Evolutionary conservation across 2,797 vertebrate species (phyloP), one percentile per base, ranked within the genome.

Genomic region (Heterohyrax brucei): DNA sequence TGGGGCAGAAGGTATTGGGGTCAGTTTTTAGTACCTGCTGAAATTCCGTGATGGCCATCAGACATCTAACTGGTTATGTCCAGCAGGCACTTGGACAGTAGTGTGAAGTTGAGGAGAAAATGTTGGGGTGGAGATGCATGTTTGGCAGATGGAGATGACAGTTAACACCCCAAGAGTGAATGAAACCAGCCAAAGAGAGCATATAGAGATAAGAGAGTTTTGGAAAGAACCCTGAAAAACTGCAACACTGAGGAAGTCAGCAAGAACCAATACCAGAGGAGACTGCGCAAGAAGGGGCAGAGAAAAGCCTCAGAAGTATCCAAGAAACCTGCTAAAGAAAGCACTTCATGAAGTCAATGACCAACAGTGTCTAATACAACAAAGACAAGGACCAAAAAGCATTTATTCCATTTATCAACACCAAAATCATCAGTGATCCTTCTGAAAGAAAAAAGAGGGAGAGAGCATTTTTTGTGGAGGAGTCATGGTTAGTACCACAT

Each of bases 321-420:
- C 56, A 50, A 44, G 83, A 70, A 68, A 70, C 33, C 30, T 3
- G 2, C 30, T 44, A 39, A 39, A 56, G 10, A 28, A 22, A 39
- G 33, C 48, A 33, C n/a, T 50, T 78, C 16, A 4, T 8, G 0
- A 5, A 1, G 10, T n/a, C 81, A 48, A 2, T 5, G n/a, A 46
- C 28, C 80, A 91, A 39, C 46, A 66, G 33, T 10, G 21, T 30
- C 50, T 87, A 48, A 48, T n/a, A 39, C 56, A 39, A 66, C 76
- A 86, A 92, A 92, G 56, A 28, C 4, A 76, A 72, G n/a, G 76
- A 28, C 30, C 22, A 48, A 30, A 79, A 84, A 64, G 48, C 10
- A 5, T 28, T 50, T 64, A 3, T 33, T 48, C 76, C 53, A 78
- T 46, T 64, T 24, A 44, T 72, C 85, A 81, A 26, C 3, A 18